Evolutionary conservation across 1,140 invertebrate species (phyloP).

Genomic region (Drosophila ironensis): DNA sequence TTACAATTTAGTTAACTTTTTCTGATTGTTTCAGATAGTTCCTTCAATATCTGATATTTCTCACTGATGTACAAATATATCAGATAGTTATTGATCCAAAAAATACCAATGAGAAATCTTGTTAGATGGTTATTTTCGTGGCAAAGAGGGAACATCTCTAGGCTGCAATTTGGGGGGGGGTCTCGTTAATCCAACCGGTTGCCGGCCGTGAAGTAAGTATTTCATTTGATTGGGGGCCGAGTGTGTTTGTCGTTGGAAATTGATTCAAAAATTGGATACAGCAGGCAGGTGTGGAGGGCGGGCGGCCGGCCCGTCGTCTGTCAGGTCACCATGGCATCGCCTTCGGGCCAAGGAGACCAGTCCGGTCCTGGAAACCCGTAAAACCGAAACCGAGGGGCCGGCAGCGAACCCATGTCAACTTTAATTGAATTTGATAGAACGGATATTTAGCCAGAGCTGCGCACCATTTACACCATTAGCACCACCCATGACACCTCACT

Average conservation of each 20-base stretch:
- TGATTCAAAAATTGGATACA: constrained; percentile 60
- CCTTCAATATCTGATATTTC: no score
- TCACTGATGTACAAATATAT: no score
- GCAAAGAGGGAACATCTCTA: no score
- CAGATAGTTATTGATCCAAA: no score
- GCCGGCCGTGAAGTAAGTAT: constrained; percentile 3
- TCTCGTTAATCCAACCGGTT: no score
- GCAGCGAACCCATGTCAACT: constrained; percentile 73
- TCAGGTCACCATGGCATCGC: background rate
- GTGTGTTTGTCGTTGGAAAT: constrained; percentile 64
- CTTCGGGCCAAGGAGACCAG: background rate
- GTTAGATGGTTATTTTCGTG: no score
- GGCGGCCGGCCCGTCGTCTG: background rate
- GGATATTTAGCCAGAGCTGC: constrained; percentile 68
- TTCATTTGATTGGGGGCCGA: constrained; percentile 30
- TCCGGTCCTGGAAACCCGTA: constrained; percentile 21
- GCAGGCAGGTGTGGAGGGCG: constrained; percentile 10
- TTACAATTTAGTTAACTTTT: no score
- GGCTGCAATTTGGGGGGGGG: no score
- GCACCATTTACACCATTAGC: constrained; percentile 55
- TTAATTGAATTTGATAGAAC: constrained; percentile 79
- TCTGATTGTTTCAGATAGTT: no score
- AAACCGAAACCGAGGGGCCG: constrained; percentile 5
- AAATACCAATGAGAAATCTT: no score
- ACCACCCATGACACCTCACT: background rate